Evolutionary conservation across 2,888 invertebrate species (phyloP).

Genomic region (Heteromurus nitidus): DNA sequence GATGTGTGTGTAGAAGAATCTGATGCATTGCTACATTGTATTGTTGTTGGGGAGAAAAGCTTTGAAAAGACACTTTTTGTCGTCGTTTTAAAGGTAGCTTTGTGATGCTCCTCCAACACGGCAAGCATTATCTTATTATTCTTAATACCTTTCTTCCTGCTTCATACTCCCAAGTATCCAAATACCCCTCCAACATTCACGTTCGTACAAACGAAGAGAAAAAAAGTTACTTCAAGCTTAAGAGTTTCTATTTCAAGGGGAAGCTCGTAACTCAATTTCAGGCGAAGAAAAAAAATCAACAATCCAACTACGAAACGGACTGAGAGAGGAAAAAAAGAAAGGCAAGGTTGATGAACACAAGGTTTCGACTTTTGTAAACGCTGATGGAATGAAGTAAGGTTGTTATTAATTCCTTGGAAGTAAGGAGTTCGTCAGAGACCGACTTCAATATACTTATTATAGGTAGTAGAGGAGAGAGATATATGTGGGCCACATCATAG

Average conservation of each 20-base stretch:
- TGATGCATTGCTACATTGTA: constrained; percentile 9
- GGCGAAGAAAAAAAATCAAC: constrained; percentile 45
- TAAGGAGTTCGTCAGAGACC: too few relatives aligned
- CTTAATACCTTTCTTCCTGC: constrained; percentile 65
- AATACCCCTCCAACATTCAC: constrained; percentile 40
- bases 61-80: constrained; percentile 53
- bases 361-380: constrained; percentile 30
- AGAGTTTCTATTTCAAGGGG: constrained; percentile 57
- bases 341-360: constrained; percentile 52
- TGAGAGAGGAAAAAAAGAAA: constrained; percentile 8
- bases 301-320: constrained; percentile 30
- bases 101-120: constrained; percentile 31
- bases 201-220: background rate
- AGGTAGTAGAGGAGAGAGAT: background rate
- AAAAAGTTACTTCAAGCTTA: constrained; percentile 41
- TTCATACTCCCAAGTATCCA: constrained; percentile 18
- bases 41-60: background rate
- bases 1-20: background rate
- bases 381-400: constrained; percentile 55
- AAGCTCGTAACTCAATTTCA: constrained; percentile 62
- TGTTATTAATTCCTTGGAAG: constrained; percentile 60
- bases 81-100: constrained; percentile 52
- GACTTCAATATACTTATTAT: too few relatives aligned
- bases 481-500: constrained; percentile 12
- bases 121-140: constrained; percentile 48